Conservation (phyloP, 1,140 invertebrate species). For the Mamestra configurata region DNA sequence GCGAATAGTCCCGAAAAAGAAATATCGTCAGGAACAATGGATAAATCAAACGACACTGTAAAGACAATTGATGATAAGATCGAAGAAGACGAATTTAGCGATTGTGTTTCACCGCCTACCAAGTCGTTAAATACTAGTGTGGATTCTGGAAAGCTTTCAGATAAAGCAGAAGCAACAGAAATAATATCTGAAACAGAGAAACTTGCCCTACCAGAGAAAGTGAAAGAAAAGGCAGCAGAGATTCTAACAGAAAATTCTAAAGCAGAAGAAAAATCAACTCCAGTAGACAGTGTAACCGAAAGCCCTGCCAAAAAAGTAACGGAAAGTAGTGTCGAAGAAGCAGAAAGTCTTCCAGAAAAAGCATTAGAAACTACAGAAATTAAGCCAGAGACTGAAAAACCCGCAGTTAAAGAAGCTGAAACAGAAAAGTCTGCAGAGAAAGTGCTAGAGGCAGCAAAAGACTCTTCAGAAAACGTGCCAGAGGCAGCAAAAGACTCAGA, state of each 20-base stretch:
- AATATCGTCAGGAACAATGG: conserved; percentile 58
- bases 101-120: conserved; percentile 21
- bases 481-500: background rate
- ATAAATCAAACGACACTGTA: conserved; percentile 59
- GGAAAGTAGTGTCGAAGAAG: background rate
- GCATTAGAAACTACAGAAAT: background rate
- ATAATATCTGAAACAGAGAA: background rate
- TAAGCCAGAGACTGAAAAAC: background rate
- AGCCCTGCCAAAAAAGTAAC: background rate
- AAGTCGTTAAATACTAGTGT: conserved; percentile 55
- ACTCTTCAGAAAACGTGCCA: background rate
- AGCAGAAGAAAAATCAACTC: background rate
- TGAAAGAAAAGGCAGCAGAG: background rate
- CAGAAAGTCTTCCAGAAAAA: background rate
- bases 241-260: background rate
- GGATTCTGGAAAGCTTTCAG: conserved; percentile 62
- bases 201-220: too few relatives aligned
- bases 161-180: conserved; percentile 14
- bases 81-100: conserved; percentile 67
- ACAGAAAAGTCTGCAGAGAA: background rate
- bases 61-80: too few relatives aligned
- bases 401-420: background rate
- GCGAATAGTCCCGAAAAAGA: conserved; percentile 58
- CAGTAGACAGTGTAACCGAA: background rate
- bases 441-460: background rate